A percentile compares a stretch with the other conserved stretches of the same genome.
Evolutionary conservation across 2,888 invertebrate genomes (phyloP).

Genomic region (Theretra japonica): DNA sequence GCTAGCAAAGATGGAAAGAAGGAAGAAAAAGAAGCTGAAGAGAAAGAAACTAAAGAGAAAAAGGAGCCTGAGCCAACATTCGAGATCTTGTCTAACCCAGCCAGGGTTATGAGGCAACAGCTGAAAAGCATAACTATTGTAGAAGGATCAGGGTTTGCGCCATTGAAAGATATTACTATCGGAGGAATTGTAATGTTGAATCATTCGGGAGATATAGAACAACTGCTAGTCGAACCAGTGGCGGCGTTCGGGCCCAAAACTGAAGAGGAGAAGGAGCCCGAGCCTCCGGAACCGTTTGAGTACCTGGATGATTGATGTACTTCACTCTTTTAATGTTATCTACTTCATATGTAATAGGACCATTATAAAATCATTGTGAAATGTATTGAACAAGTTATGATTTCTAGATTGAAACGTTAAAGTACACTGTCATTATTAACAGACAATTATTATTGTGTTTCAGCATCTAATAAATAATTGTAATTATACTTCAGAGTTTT

Average conservation of each 20-base stretch:
- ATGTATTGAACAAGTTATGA: constrained; percentile 65
- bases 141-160: constrained; percentile 92
- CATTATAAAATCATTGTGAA: constrained; percentile 46
- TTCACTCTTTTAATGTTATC: constrained; percentile 54
- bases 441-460: constrained; percentile 61
- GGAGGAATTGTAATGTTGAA: constrained; percentile 98
- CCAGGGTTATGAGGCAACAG: constrained; percentile 96
- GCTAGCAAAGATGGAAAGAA: constrained; percentile 79
- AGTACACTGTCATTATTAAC: constrained; percentile 62
- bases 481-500: constrained; percentile 22
- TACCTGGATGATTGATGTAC: constrained; percentile 91
- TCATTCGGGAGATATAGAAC: constrained; percentile 92
- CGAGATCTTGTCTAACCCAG: constrained; percentile 97
- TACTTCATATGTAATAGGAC: constrained; percentile 45
- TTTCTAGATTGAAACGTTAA: constrained; percentile 61
- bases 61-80: constrained; percentile 97
- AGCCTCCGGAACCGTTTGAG: constrained; percentile 98
- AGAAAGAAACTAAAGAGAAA: constrained; percentile 79
- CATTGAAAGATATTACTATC: constrained; percentile 96
- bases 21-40: constrained; percentile 79
- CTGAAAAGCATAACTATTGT: constrained; percentile 90
- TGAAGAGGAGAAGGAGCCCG: constrained; percentile 98
- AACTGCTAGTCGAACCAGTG: constrained; percentile 96
- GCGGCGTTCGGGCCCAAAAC: constrained; percentile 95
- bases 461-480: constrained; percentile 52